Evolutionary conservation across 2,888 invertebrate genomes (phyloP), one percentile per base, ranked within the genome.

Genomic region (Amphipyra berbera): DNA sequence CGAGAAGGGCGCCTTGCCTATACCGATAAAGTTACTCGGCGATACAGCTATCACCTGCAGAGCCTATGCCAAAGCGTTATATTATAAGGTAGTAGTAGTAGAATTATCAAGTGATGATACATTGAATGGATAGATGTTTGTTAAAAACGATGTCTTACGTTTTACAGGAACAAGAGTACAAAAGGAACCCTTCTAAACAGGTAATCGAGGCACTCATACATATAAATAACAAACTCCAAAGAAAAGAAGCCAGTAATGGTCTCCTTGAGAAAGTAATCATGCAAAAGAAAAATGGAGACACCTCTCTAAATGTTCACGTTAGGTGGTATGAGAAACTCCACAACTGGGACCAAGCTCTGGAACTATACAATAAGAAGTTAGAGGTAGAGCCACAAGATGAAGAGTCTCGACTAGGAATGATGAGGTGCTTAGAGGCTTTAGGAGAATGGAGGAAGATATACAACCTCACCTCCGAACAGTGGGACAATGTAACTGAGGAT

Each of bases 301-400:
- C 95, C 55, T 92, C 95, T 49, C 69, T 93, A 2, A 92, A 90
- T 63, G 89, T 91, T 15, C 90, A 92, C 88, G 98, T 99, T 30
- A 96, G 98, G 1, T 99, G 99, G 99, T 99, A 99, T 88, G 99
- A 99, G 89, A 99, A 99, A 88, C 93, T 99, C 1, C 99, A 99
- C 89, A 99, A 99, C 86, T 99, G 99, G 99, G 99, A 99, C 76
- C 98, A 98, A 86, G 99, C 99, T 0, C 91, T 99, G 58, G 96
- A 97, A 63, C 96, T 98, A 6, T 99, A 99, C 85, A 96, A 97
- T 67, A 96, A 97, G 63, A 97, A 97, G 82, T 91, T 98, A 55
- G 96, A 96, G 46, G 92, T 93, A 0, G 96, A 97, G 76, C 95
- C 96, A 0, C 92, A 96, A 27, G 97, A 98, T 82, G 93, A 97